These are phyloP conservation scores for Limanda limanda DNA, from an alignment of 2,113 vertebrate genomes.

Conservation along the genomic window DNA sequence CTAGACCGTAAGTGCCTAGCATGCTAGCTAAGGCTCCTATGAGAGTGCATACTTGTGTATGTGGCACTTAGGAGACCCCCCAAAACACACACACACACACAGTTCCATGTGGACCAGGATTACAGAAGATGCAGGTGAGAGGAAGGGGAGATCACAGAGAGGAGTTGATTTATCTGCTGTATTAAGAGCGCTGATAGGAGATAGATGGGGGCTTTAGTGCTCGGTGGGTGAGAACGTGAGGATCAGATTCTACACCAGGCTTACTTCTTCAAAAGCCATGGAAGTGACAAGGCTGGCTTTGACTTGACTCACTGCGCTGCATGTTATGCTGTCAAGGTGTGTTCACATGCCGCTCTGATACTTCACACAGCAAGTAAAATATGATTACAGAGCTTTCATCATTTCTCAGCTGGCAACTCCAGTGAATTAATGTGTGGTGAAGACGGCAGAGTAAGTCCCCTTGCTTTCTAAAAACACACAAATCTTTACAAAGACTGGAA, in stretches of 20 bases:
- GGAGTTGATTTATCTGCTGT: conserved; percentile 48
- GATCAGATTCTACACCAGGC: conserved; percentile 28
- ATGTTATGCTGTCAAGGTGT: conserved; percentile 3
- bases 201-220: conserved; percentile 48
- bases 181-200: conserved; percentile 56
- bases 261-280: conserved; percentile 40
- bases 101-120: conserved; percentile 33
- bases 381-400: background rate
- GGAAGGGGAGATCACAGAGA: conserved; percentile 46
- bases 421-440: background rate
- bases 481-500: background rate
- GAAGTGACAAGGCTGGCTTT: conserved; percentile 17
- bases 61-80: background rate
- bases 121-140: conserved; percentile 32
- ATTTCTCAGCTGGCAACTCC: background rate
- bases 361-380: background rate
- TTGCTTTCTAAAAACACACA: background rate
- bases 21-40: conserved; percentile 4
- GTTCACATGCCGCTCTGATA: background rate
- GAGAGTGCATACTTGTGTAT: background rate
- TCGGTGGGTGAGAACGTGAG: conserved; percentile 24
- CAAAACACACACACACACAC: background rate
- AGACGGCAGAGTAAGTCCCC: background rate
- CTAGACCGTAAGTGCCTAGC: conserved; percentile 22
- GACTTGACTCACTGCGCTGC: conserved; percentile 8